A percentile compares a stretch with the other conserved stretches of the same genome.
Conservation (phyloP, 2,797 vertebrate genomes). For the Micrastur ruficollis region DNA sequence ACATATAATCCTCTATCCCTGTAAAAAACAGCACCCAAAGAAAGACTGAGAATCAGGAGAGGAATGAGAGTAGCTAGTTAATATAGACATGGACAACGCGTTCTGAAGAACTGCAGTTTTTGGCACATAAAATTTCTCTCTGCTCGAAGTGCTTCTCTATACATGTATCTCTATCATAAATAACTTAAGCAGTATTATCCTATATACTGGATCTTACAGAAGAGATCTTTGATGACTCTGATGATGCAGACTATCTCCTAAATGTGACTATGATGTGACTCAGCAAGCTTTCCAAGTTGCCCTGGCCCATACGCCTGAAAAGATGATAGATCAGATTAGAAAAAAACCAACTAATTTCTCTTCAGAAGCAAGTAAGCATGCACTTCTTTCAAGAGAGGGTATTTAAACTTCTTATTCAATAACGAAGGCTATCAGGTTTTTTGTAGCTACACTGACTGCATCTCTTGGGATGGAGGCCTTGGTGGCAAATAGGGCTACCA, state of each 20-base stretch:
- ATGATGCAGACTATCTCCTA: background rate
- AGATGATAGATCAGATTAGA: background rate
- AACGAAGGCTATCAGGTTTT: background rate
- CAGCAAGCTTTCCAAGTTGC: background rate
- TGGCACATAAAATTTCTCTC: background rate
- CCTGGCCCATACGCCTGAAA: background rate
- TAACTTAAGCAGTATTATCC: background rate
- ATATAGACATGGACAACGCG: background rate
- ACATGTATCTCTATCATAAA: background rate
- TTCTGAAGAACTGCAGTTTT: background rate
- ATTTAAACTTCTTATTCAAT: background rate
- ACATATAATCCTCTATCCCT: background rate
- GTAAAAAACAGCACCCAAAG: background rate
- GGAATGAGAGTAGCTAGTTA: background rate
- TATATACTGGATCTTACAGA: background rate
- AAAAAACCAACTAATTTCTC: background rate
- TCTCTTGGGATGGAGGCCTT: background rate
- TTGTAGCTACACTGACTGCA: background rate
- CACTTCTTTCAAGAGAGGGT: background rate
- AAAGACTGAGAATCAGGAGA: background rate
- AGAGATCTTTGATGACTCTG: background rate
- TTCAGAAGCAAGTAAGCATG: background rate
- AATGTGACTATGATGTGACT: background rate
- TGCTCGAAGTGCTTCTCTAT: background rate
- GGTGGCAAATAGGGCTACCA: background rate